Base-by-base conservation (phyloP, 1,140 invertebrate genomes). In the Grapholita molesta region DNA sequence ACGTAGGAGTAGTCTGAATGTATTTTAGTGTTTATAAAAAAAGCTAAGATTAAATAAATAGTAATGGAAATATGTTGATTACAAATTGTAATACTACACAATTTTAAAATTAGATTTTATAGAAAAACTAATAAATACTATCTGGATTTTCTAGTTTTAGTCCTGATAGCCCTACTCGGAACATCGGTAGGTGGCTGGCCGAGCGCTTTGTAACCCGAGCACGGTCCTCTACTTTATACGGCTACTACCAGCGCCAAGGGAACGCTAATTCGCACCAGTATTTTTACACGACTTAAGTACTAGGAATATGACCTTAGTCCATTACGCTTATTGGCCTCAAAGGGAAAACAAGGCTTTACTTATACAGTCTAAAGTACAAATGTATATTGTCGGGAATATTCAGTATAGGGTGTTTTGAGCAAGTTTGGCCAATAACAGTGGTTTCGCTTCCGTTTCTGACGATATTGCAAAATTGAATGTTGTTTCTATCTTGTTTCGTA, bases 151-250 rank as follows among this genome's bases (percentile, higher is more conserved):
- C n/a, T 5, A 38, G 15, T n/a, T 38, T 35, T 5, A n/a, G n/a
- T 0, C n/a, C 35, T 38, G 35, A n/a, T 38, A 38, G n/a, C 35
- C 35, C 35, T 38, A 38, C 3, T 4, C n/a, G n/a, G 15, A 15
- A 38, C 33, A 61, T 64, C 32, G 23, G 25, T 52, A 64, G 61
- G 67, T 72, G 66, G 64, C 67, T 72, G 67, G 38, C 52, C 70
- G 67, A 24, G 12, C 66, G 67, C 72, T 74, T 74, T 55, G 72
- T 70, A 70, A 65, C 23, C 72, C 30, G 52, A 52, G 69, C 72
- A 74, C 72, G 69, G 48, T 24, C 30, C 33, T 30, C 48, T 21
- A 28, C 67, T 61, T 71, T 71, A 67, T 68, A 61, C 66, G 28
- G 66, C 57, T 23, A 67, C 65, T 71, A 68, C 55, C 25, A 7